A percentile compares a stretch with the other conserved stretches of the same genome.
Evolutionary conservation across 2,888 invertebrate genomes (phyloP).

Genomic region (Graphium colonna): DNA sequence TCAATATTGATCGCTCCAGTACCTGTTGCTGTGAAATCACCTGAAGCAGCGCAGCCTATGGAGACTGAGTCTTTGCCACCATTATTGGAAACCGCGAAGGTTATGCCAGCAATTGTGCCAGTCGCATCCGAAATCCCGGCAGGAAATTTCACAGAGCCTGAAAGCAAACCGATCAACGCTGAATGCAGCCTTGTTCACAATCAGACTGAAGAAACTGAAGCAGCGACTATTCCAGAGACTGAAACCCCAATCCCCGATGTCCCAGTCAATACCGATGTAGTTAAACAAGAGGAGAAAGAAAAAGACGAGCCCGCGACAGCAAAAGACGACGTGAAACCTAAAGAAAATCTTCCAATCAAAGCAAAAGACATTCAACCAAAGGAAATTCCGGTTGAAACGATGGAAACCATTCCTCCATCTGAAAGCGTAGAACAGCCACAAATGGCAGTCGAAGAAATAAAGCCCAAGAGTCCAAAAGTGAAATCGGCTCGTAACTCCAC

Average conservation of each 20-base stretch:
- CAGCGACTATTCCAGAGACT: constrained; percentile 20
- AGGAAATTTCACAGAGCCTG: constrained; percentile 24
- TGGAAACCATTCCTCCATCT: constrained; percentile 24
- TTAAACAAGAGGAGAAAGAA: constrained; percentile 4
- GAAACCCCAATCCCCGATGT: constrained; percentile 18
- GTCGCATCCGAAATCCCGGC: constrained; percentile 44
- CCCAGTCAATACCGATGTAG: constrained; percentile 9
- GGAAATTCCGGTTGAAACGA: constrained; percentile 23
- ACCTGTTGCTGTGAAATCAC: constrained; percentile 53
- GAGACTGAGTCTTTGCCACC: constrained; percentile 59
- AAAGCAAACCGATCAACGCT: constrained; percentile 11
- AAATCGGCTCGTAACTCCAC: constrained; percentile 55
- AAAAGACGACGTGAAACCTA: constrained; percentile 22
- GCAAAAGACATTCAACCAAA: background rate
- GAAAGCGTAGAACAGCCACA: constrained; percentile 28
- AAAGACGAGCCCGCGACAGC: constrained; percentile 27
- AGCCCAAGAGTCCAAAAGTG: constrained; percentile 40
- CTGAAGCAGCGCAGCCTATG: constrained; percentile 44
- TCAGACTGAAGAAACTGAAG: constrained; percentile 25
- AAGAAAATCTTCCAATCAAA: constrained; percentile 4
- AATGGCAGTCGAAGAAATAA: constrained; percentile 29
- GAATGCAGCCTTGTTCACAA: constrained; percentile 25
- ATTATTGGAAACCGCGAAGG: constrained; percentile 51
- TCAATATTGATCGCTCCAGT: constrained; percentile 49
- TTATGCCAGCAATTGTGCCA: constrained; percentile 46